phyloP scores from a whole-genome alignment of 2,797 vertebrate species.

The Microctenopoma stevenorrisi region DNA sequence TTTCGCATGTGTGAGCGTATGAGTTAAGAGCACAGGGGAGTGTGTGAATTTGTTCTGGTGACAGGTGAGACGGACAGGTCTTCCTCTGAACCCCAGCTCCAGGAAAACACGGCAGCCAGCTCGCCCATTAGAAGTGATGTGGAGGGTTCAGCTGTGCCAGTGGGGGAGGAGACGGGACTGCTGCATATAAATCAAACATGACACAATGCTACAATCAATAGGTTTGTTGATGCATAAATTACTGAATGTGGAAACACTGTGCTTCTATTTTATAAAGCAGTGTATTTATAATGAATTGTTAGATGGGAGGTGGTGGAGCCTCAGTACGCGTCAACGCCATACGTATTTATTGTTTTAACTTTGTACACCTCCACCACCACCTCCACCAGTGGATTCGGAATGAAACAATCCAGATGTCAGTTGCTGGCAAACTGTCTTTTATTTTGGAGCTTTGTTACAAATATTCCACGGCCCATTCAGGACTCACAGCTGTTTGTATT shows the following conservation, averaged over 20 bases:
- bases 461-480: too few species aligned
- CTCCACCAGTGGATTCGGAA: too few species aligned
- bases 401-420: too few species aligned
- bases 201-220: constrained; percentile 22
- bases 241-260: not conserved
- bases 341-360: too few species aligned
- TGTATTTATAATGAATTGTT: not conserved
- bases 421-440: too few species aligned
- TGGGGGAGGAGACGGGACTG: constrained; percentile 11
- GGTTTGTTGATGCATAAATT: constrained; percentile 14
- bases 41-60: constrained; percentile 26
- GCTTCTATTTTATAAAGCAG: not conserved
- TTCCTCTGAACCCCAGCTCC: constrained; percentile 21
- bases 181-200: constrained; percentile 32
- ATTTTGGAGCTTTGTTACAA: too few species aligned
- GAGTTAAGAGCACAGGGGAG: constrained; percentile 20
- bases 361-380: too few species aligned
- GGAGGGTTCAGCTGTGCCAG: constrained; percentile 23
- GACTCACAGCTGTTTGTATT: too few species aligned
- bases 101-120: constrained; percentile 34
- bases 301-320: not conserved
- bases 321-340: not conserved
- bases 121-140: constrained; percentile 35
- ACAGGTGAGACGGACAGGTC: constrained; percentile 48
- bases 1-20: constrained; percentile 7